Evolutionary conservation across 1,140 invertebrate species (phyloP), one percentile per base, ranked within the genome.

Genomic region (Dufourea novaeangliae): DNA sequence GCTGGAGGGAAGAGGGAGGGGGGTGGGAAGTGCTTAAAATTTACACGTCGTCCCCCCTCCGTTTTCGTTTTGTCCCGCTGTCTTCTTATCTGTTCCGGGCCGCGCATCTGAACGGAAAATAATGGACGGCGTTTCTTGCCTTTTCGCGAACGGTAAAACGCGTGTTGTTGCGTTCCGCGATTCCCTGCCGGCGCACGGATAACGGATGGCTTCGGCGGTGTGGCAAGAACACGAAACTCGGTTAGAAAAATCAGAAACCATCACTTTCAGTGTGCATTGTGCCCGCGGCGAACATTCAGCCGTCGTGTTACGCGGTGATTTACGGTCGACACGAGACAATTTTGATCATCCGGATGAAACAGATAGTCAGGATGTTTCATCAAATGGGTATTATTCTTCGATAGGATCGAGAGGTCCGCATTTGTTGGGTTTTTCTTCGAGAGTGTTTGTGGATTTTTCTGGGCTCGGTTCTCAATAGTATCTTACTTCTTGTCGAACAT

Each of bases 71-170:
- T 57, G 64, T 69, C 54, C 54, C 10, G 54, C 54, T 37, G 73
- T 59, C 64, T 59, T 39, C 73, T 83, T 83, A 78, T 82, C 81
- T 83, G 78, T 83, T 80, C 68, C 62, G 11, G 17, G 46, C 20
- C 17, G 63, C 39, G 44, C 81, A 82, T 83, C 68, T 73, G 70
- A 83, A 78, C 79, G 74, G 81, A 82, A 83, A 78, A 82, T 78
- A 78, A 82, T 69, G 79, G 61, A 52, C 57, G 75, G n/a, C 52
- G 68, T 46, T 57, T n/a, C 20, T 39, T 37, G 44, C 50, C 22
- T 50, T n/a, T 17, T n/a, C 44, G 32, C 39, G 29, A 29, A 61
- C 37, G 39, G 29, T 34, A 63, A 14, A 64, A 22, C 32, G 46
- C 56, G 41, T 52, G 66, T 44, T 52, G 66, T 44, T 64, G 37